Percentiles rank a stretch among this genome's conserved stretches.
Evolutionary conservation across 2,797 vertebrate species (phyloP).

Genomic region (Lutjanus campechanus): DNA sequence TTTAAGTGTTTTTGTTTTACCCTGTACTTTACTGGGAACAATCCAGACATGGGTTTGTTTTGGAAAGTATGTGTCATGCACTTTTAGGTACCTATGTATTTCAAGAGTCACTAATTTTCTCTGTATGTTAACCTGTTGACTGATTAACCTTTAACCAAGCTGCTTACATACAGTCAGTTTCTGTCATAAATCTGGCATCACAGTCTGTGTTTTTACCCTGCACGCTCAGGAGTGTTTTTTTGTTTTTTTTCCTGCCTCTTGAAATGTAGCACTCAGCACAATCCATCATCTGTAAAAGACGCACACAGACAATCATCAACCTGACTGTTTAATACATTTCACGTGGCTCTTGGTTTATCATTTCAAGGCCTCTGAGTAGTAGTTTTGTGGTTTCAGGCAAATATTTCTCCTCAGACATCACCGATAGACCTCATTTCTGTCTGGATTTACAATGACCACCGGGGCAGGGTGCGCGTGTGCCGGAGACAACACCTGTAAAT

Average conservation of each 20-base stretch:
- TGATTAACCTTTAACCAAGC: constrained; percentile 68
- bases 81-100: not conserved
- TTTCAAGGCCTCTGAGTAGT: constrained; percentile 18
- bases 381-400: constrained; percentile 32
- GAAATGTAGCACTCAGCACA: constrained; percentile 60
- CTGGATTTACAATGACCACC: constrained; percentile 11
- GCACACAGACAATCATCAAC: constrained; percentile 54
- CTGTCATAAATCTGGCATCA: constrained; percentile 57
- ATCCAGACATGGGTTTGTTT: not conserved
- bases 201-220: constrained; percentile 37
- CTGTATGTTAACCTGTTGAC: constrained; percentile 17
- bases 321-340: constrained; percentile 33
- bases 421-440: not conserved
- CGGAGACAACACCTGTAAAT: constrained; percentile 43
- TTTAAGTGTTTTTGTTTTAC: not conserved
- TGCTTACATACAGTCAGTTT: constrained; percentile 20
- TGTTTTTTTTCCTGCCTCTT: constrained; percentile 10
- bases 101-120: constrained; percentile 25
- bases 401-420: constrained; percentile 25
- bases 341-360: constrained; percentile 29
- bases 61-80: not conserved
- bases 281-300: constrained; percentile 41
- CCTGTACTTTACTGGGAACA: not conserved
- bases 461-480: not conserved
- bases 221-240: constrained; percentile 34